A percentile compares a stretch with the other conserved stretches of the same genome.
These are phyloP conservation scores for Megaceryle maxima DNA, from an alignment of 2,113 vertebrate genomes.

Conservation along the genomic window DNA sequence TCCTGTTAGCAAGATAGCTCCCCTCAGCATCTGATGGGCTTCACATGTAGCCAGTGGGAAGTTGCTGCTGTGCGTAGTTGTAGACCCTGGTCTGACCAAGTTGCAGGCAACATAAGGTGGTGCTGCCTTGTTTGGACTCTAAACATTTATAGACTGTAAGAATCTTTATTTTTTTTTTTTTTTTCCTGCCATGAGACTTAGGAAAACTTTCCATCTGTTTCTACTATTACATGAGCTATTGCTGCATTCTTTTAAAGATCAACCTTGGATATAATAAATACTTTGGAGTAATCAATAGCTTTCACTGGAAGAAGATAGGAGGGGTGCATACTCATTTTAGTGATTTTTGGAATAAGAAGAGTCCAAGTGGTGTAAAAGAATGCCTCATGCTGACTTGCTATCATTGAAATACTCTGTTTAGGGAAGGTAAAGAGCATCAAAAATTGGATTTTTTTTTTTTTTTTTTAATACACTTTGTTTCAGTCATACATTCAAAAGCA, in stretches of 20 bases:
- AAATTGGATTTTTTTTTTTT: neutral
- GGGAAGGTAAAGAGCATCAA: neutral
- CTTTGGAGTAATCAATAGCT: neutral
- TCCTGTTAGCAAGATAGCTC: neutral
- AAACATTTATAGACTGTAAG: neutral
- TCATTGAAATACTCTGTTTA: neutral
- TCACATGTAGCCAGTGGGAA: neutral
- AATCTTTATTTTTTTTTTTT: neutral
- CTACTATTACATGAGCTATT: neutral
- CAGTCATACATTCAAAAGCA: neutral
- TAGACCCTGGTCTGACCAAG: neutral
- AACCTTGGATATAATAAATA: neutral
- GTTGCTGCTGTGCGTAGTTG: neutral
- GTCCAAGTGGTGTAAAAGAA: neutral
- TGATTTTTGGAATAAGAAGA: neutral
- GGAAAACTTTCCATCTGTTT: neutral
- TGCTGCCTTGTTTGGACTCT: neutral
- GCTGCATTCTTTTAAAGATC: neutral
- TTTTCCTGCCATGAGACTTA: neutral
- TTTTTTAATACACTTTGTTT: neutral
- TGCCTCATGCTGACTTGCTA: neutral
- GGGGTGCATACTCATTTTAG: neutral
- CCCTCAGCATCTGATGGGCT: neutral
- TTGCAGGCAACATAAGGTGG: neutral
- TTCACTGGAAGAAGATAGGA: neutral